These are phyloP conservation scores for Branchinecta sandiegonensis DNA, from an alignment of 2,888 invertebrate species.

Conservation along the genomic window DNA sequence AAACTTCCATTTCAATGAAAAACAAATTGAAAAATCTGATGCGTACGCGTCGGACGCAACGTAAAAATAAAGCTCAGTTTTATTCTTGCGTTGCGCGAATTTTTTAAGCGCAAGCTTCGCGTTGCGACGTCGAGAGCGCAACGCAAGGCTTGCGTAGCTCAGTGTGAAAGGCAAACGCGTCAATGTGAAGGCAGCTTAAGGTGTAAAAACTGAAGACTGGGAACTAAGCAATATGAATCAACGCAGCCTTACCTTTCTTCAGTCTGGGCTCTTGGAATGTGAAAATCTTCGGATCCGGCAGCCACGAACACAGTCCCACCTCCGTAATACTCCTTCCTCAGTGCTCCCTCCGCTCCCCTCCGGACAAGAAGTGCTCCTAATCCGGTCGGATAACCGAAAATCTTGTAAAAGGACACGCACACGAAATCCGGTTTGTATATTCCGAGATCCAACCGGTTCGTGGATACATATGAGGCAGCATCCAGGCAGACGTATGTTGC, in stretches of 20 bases:
- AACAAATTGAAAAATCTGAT: too few species aligned
- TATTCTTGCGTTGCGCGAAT: too few species aligned
- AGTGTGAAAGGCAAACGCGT: too few species aligned
- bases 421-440: constrained; percentile 69
- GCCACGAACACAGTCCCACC: constrained; percentile 85
- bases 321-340: constrained; percentile 69
- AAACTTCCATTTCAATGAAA: too few species aligned
- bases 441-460: constrained; percentile 59
- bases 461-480: constrained; percentile 65
- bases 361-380: constrained; percentile 72
- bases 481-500: constrained; percentile 43
- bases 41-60: too few species aligned
- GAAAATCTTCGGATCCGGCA: constrained; percentile 52
- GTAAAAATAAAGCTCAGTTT: too few species aligned
- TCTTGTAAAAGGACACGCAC: constrained; percentile 86
- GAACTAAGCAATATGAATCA: too few species aligned
- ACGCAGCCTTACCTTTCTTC: constrained; percentile 49
- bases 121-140: too few species aligned
- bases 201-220: too few species aligned
- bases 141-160: too few species aligned
- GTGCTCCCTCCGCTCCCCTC: constrained; percentile 44
- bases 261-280: constrained; percentile 50
- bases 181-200: too few species aligned
- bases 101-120: too few species aligned
- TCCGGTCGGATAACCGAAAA: constrained; percentile 91